phyloP scores from a whole-genome alignment of 2,888 invertebrate species.

The Acrocyrtus sp. region DNA sequence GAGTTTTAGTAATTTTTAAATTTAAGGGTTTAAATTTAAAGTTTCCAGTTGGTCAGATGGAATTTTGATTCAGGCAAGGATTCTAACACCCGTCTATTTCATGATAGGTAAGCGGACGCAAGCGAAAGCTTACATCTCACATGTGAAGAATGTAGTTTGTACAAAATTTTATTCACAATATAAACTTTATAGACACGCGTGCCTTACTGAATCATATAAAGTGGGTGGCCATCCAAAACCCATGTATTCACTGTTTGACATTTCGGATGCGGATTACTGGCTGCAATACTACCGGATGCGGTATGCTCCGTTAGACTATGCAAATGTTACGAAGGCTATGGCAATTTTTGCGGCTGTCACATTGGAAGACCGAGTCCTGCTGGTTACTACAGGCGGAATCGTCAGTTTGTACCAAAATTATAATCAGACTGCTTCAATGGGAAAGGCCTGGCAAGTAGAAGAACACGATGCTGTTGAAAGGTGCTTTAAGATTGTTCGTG shows the following conservation, averaged over 20 bases:
- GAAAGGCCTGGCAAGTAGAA: constrained; percentile 25
- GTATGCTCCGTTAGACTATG: constrained; percentile 19
- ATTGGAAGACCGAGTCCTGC: constrained; percentile 48
- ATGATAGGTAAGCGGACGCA: no score
- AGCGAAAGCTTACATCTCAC: no score
- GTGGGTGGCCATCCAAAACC: constrained; percentile 13
- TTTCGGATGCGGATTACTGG: constrained; percentile 14
- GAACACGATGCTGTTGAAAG: constrained; percentile 35
- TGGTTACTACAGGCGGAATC: constrained; percentile 51
- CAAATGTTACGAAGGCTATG: not conserved
- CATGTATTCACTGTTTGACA: constrained; percentile 35
- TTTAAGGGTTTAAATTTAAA: not conserved
- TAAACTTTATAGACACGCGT: no score
- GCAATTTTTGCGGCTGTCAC: constrained; percentile 47
- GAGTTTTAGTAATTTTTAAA: no score
- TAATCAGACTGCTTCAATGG: constrained; percentile 24
- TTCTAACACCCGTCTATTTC: constrained; percentile 4
- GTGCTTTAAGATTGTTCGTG: constrained; percentile 55
- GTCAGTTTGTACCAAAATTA: constrained; percentile 41
- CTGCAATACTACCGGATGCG: constrained; percentile 38
- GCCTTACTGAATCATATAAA: constrained; percentile 8
- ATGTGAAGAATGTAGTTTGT: no score
- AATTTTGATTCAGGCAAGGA: constrained; percentile 18
- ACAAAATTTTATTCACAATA: no score
- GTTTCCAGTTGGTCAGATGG: constrained; percentile 24